Conservation (phyloP, 1,140 invertebrate species). For the Aphidius ervi region DNA sequence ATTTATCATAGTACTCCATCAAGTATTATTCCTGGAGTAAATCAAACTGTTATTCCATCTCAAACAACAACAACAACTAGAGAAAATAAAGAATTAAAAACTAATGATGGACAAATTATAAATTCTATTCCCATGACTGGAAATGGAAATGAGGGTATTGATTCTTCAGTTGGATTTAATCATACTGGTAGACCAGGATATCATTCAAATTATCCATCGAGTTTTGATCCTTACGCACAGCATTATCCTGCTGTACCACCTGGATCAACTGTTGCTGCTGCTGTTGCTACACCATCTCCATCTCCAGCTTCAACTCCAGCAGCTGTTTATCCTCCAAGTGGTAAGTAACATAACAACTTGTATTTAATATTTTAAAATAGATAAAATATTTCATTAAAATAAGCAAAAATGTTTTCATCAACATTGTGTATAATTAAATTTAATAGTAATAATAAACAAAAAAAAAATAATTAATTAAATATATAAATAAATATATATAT, state of each 20-base stretch:
- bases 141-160: conserved; percentile 34
- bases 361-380: too few relatives aligned
- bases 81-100: background rate
- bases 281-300: conserved; percentile 44
- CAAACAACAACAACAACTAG: conserved; percentile 5
- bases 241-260: conserved; percentile 14
- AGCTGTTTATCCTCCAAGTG: conserved; percentile 45
- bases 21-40: too few relatives aligned
- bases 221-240: conserved; percentile 33
- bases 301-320: conserved; percentile 41
- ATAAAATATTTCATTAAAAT: too few relatives aligned
- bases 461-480: background rate
- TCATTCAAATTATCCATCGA: conserved; percentile 53
- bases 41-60: background rate
- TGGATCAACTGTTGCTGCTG: too few relatives aligned
- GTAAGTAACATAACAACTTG: conserved; percentile 28
- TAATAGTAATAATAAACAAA: background rate
- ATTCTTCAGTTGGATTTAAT: conserved; percentile 42
- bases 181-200: conserved; percentile 53
- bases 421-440: too few relatives aligned
- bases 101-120: too few relatives aligned
- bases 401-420: too few relatives aligned
- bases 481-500: too few relatives aligned
- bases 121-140: conserved; percentile 5
- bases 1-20: too few relatives aligned